phyloP scores from a whole-genome alignment of 2,888 invertebrate genomes.

The Philereme vetulata region DNA sequence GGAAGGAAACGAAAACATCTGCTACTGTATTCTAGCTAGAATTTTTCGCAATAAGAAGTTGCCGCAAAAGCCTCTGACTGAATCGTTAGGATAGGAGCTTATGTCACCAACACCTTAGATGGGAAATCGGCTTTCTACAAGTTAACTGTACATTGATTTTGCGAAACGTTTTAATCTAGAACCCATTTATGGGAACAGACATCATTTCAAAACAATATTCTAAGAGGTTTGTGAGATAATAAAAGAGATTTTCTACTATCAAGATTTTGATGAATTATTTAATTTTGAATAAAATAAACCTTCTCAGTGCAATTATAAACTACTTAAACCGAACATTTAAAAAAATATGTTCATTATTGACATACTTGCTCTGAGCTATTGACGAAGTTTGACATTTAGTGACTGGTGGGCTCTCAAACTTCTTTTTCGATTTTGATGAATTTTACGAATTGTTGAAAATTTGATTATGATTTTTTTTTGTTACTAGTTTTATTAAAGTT shows the following conservation, averaged over 20 bases:
- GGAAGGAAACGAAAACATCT: no score
- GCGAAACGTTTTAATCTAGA: slow-evolving; percentile 44
- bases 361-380: no score
- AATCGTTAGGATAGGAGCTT: slow-evolving; percentile 18
- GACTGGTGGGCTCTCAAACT: slow-evolving; percentile 7
- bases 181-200: slow-evolving; percentile 26
- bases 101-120: slow-evolving; percentile 42
- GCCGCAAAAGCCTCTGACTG: not conserved
- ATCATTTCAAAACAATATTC: not conserved
- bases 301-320: no score
- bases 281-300: no score
- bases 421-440: slow-evolving; percentile 7
- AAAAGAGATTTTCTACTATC: no score
- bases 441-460: slow-evolving; percentile 21
- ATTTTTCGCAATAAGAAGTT: slow-evolving; percentile 1
- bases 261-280: no score
- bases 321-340: no score
- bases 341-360: no score
- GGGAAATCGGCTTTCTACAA: slow-evolving; percentile 54
- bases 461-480: slow-evolving; percentile 16
- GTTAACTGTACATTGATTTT: slow-evolving; percentile 37
- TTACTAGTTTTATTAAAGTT: slow-evolving; percentile 14
- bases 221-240: no score
- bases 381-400: not conserved
- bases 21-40: not conserved